Conservation (phyloP, 1,140 invertebrate genomes). For the Octopus bimaculoides region DNA sequence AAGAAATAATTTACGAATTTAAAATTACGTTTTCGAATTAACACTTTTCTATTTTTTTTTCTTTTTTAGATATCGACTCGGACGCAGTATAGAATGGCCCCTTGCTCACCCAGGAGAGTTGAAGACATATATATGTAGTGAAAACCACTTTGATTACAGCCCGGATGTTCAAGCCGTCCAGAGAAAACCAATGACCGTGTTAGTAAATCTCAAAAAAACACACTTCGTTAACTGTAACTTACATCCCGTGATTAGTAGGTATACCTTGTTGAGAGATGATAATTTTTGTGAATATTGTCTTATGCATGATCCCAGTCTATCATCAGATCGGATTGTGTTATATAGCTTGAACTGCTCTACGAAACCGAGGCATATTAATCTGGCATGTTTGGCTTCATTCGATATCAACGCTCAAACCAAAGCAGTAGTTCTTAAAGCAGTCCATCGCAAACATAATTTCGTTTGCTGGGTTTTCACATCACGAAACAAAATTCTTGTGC, state of each 20-base stretch:
- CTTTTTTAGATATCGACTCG: constrained; percentile 26
- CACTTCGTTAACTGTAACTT: constrained; percentile 18
- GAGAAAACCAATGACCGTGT: constrained; percentile 19
- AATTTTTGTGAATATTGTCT: constrained; percentile 22
- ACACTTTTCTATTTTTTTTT: not conserved
- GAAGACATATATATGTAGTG: constrained; percentile 20
- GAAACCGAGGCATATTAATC: constrained; percentile 17
- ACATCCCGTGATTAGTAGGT: not conserved
- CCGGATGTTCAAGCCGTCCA: constrained; percentile 13
- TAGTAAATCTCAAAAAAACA: constrained; percentile 17
- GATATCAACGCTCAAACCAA: constrained; percentile 25
- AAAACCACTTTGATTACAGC: constrained; percentile 18
- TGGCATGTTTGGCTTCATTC: constrained; percentile 31
- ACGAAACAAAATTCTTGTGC: constrained; percentile 21
- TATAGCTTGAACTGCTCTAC: constrained; percentile 21
- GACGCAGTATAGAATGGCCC: constrained; percentile 35
- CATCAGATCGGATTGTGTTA: constrained; percentile 20
- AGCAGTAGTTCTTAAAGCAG: constrained; percentile 5
- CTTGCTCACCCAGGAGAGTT: constrained; percentile 16
- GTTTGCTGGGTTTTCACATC: constrained; percentile 10
- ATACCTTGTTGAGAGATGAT: constrained; percentile 13
- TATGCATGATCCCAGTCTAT: constrained; percentile 11
- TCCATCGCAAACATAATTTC: not conserved
- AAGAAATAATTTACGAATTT: no score
- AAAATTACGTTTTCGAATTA: no score